Evolutionary conservation across 1,140 invertebrate species (phyloP).

Genomic region (Matsumurasca onukii): DNA sequence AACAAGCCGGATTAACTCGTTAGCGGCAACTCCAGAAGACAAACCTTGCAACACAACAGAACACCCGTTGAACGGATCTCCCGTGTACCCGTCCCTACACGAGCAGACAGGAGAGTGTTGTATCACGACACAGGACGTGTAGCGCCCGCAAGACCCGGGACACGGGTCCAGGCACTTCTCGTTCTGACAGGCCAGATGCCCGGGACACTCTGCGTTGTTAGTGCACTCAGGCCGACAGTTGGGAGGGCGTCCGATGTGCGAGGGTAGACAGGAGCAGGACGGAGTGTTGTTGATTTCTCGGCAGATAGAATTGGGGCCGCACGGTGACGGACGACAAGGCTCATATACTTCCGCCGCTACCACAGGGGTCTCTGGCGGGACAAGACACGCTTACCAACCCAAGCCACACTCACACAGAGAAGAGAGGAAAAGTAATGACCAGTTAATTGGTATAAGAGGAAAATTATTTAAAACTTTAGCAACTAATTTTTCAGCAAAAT

Average conservation of each 20-base stretch:
- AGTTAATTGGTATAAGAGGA: too few species aligned
- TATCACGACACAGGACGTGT: constrained; percentile 75
- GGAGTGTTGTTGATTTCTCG: constrained; percentile 65
- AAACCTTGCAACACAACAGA: constrained; percentile 44
- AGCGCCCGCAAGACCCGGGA: constrained; percentile 78
- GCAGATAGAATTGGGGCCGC: constrained; percentile 79
- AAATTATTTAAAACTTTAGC: too few species aligned
- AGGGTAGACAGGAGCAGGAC: constrained; percentile 74
- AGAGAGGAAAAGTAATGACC: too few species aligned
- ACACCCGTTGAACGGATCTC: constrained; percentile 80
- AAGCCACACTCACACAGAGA: background rate
- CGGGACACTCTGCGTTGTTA: constrained; percentile 77
- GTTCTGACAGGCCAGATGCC: constrained; percentile 76
- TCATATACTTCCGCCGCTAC: constrained; percentile 52
- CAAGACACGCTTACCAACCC: constrained; percentile 18
- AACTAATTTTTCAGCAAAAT: too few species aligned
- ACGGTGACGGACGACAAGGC: constrained; percentile 77
- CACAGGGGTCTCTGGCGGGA: constrained; percentile 34
- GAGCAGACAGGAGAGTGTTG: constrained; percentile 80
- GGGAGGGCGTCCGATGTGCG: constrained; percentile 76
- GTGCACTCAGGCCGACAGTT: constrained; percentile 81
- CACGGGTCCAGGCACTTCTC: constrained; percentile 81
- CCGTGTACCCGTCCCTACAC: constrained; percentile 74
- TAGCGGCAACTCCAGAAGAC: constrained; percentile 36
- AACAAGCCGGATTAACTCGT: constrained; percentile 32